Evolutionary conservation across 2,888 invertebrate genomes (phyloP).

Genomic region (Celastrina argiolus): DNA sequence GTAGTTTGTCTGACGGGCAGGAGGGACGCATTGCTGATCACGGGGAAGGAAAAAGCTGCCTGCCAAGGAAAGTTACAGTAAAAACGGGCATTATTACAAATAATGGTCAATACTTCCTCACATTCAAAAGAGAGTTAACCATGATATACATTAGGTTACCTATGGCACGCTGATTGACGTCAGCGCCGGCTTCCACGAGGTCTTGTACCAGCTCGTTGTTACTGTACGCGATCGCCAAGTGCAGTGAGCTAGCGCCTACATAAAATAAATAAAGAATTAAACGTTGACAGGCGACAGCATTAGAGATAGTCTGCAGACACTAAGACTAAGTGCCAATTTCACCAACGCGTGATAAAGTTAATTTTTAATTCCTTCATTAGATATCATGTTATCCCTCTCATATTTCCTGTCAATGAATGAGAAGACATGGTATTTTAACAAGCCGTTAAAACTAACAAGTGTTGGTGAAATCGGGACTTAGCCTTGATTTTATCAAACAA

Average conservation of each 20-base stretch:
- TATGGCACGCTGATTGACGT: slow-evolving; percentile 94
- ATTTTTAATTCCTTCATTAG: not conserved
- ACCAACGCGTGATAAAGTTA: too few species aligned
- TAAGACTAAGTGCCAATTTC: too few species aligned
- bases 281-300: too few species aligned
- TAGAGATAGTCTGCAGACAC: not conserved
- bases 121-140: not conserved
- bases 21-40: slow-evolving; percentile 91
- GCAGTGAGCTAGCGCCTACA: slow-evolving; percentile 92
- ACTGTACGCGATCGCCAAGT: slow-evolving; percentile 96
- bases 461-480: too few species aligned
- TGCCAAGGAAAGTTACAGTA: slow-evolving; percentile 39
- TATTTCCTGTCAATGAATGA: too few species aligned
- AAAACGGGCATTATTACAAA: not conserved
- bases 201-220: slow-evolving; percentile 97
- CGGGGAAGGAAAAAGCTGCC: slow-evolving; percentile 96
- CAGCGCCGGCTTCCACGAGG: slow-evolving; percentile 93
- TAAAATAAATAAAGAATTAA: slow-evolving; percentile 21
- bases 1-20: slow-evolving; percentile 91
- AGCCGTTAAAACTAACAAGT: too few species aligned
- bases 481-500: too few species aligned
- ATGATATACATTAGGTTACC: slow-evolving; percentile 69
- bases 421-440: too few species aligned
- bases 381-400: too few species aligned
- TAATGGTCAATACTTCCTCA: not conserved